Evolutionary conservation across 2,888 invertebrate genomes (phyloP), one percentile per base, ranked within the genome.

Genomic region (Hydriomena furcata): DNA sequence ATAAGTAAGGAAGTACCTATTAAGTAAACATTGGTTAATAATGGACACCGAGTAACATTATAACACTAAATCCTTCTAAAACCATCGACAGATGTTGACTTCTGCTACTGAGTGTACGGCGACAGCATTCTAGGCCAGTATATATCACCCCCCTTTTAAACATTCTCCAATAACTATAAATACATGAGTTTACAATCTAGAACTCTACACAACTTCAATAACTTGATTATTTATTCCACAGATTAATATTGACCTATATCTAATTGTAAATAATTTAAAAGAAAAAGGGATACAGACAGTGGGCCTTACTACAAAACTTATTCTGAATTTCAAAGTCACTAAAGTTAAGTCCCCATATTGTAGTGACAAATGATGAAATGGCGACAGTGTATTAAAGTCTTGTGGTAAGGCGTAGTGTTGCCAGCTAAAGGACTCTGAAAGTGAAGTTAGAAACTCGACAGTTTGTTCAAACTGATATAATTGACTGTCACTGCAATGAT

Each of bases 401-500:
- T 38, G 21, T 31, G 24, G 24, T 46, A 31, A 24, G 47, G 34
- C 38, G 20, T 17, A 24, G 37, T 34, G 41, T 41, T 36, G 41
- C 10, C 45, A 37, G 45, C 30, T 41, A 32, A 30, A 40, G 7
- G 32, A 23, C 23, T 40, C 13, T 4, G 25, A 36, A 47, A 27
- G 27, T 31, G 24, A 28, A 30, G 41, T 28, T 30, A 52, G 45
- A 59, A 52, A 65, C 41, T 66, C 63, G 75, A 72, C 75, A 77
- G 74, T 77, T 24, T 68, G 51, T 55, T 53, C 48, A 53, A 60
- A 53, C 52, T 61, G 63, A 65, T 63, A 31, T 88, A 86, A 89
- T 85, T 88, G 86, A 88, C 87, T 71, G 79, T 80, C 83, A 81
- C 78, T 61, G 65, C 70, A 77, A 84, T 82, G 85, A 86, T 85